Base-by-base conservation (phyloP, 2,797 vertebrate species). In the Sarcophilus harrisii region DNA sequence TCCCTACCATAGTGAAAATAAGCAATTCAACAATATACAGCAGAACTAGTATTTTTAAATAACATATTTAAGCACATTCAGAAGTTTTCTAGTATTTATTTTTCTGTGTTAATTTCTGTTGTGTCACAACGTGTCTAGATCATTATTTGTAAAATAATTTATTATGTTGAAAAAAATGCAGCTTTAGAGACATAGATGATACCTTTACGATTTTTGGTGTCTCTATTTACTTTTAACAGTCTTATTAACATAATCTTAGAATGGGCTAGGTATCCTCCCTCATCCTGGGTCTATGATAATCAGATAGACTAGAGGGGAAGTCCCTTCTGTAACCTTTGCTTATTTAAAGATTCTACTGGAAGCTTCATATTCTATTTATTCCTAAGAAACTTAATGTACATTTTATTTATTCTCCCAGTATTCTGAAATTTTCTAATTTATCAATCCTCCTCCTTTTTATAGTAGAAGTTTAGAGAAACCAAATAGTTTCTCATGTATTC, bases 11-110 rank as follows among this genome's bases (percentile, higher is more conserved):
- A 94, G 96, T 94, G 60, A 49, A 57, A 58, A 93, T 87, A 73
- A 81, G 91, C n/a, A 66, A 55, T 94, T 97, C 58, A 66, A 28
- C 52, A 38, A 52, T 27, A 30, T 29, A 28, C 16, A 32, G 12
- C 73, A 94, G 92, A 90, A 95, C 66, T 57, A 92, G 24, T 94
- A 95, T 57, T 73, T 93, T 57, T 73, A 57, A 92, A 93, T 81
- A 95, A 59, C 57, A 92, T 94, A 29, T 96, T 93, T 66, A 91
- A 96, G 95, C 91, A 45, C 38, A 91, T 97, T 81, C 59, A 57
- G 1, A 24, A 89, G 57, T 18, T 90, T 0, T 91, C 81, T 92
- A 55, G 81, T 60, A 73, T 90, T 58, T 54, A 92, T 91, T 38
- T 54, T 57, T 96, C 57, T 58, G 21, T 58, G 21, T 58, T 94